Percentiles rank a stretch among this genome's conserved stretches.
These are phyloP conservation scores for Melanotaenia nigrans DNA, from an alignment of 2,797 vertebrate genomes.

Conservation along the genomic window DNA sequence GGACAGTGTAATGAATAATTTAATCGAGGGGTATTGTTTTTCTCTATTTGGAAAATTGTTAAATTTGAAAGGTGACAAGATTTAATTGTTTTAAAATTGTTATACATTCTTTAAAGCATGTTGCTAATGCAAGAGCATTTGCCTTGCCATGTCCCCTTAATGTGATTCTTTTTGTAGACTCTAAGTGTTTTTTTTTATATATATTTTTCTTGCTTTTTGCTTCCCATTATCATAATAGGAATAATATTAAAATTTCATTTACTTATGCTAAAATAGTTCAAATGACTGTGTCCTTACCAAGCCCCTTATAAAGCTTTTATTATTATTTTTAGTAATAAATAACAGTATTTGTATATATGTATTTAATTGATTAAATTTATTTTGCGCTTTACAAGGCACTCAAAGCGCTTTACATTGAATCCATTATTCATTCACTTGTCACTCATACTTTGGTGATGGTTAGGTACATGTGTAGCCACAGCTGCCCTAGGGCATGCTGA, in stretches of 20 bases:
- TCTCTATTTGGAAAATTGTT: constrained; percentile 18
- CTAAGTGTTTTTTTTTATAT: background rate
- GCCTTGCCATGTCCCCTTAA: background rate
- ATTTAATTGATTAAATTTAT: too few relatives aligned
- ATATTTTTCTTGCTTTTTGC: constrained; percentile 31
- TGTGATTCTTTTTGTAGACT: constrained; percentile 5
- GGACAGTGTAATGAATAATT: constrained; percentile 15
- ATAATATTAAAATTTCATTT: constrained; percentile 36
- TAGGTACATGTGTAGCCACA: too few relatives aligned
- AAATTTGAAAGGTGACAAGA: background rate
- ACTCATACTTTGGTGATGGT: too few relatives aligned
- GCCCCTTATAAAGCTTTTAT: constrained; percentile 14
- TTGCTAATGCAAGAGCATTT: constrained; percentile 5
- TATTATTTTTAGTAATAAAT: constrained; percentile 46
- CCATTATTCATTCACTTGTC: too few relatives aligned
- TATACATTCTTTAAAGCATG: constrained; percentile 21
- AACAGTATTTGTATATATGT: constrained; percentile 16
- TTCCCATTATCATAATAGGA: constrained; percentile 31
- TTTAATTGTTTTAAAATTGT: constrained; percentile 26
- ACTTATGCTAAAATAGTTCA: constrained; percentile 25
- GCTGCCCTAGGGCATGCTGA: too few relatives aligned
- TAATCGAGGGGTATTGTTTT: constrained; percentile 1
- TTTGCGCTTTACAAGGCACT: too few relatives aligned
- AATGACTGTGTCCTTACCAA: background rate
- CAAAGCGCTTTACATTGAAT: too few relatives aligned